phyloP scores from a whole-genome alignment of 2,113 vertebrate species.

The Dicaeum eximium region DNA sequence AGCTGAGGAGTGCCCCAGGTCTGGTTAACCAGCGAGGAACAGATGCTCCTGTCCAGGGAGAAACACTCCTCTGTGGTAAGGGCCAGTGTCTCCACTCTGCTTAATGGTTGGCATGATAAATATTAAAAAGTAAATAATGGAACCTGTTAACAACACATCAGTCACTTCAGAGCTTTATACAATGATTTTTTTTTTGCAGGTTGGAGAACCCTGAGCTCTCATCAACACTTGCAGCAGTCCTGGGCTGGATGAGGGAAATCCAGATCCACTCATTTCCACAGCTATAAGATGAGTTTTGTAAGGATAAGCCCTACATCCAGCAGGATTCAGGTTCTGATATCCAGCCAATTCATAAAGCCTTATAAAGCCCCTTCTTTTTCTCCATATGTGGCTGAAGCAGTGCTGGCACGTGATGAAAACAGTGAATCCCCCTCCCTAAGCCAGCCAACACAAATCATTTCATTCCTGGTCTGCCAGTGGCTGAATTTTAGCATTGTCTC shows the following conservation, averaged over 20 bases:
- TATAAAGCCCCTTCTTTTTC: background rate
- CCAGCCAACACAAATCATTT: slow-evolving; percentile 15
- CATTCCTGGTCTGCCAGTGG: background rate
- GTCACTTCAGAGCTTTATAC: background rate
- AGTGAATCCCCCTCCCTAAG: background rate
- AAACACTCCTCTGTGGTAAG: background rate
- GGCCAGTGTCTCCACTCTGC: background rate
- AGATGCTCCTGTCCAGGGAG: background rate
- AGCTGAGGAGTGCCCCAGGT: background rate
- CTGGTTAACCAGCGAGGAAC: background rate
- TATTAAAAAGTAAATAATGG: background rate
- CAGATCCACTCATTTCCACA: background rate
- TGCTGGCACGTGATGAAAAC: background rate
- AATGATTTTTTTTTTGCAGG: background rate
- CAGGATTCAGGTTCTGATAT: background rate
- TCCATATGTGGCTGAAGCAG: background rate
- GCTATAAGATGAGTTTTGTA: background rate
- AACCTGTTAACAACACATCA: background rate
- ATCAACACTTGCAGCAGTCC: background rate
- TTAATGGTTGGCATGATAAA: background rate
- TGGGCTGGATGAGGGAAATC: background rate
- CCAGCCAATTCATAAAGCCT: background rate
- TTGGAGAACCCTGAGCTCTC: background rate
- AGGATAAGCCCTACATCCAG: background rate
- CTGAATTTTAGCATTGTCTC: slow-evolving; percentile 28